Evolutionary conservation across 2,888 invertebrate species (phyloP).

Genomic region (Yponomeuta cagnagella): DNA sequence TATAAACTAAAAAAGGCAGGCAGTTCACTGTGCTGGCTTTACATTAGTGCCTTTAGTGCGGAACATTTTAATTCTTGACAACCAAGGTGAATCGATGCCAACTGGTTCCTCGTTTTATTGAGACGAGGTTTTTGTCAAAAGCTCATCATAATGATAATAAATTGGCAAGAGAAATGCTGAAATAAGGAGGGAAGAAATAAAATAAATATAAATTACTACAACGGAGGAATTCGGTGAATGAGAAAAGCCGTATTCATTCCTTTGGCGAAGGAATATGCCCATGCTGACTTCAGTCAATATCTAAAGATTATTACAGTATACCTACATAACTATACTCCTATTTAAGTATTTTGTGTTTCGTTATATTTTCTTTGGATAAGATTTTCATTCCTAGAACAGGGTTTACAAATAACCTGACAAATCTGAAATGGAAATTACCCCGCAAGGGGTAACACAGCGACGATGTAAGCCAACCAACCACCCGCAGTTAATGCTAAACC

Average conservation of each 20-base stretch:
- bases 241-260: neutral
- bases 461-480: neutral
- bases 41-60: neutral
- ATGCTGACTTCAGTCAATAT: neutral
- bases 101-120: constrained; percentile 9
- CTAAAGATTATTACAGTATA: neutral
- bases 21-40: neutral
- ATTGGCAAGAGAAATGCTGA: neutral
- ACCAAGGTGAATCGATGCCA: constrained; percentile 11
- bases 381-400: neutral
- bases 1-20: neutral
- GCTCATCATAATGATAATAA: constrained; percentile 3
- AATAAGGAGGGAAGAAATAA: neutral
- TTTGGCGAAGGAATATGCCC: neutral
- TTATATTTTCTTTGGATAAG: neutral
- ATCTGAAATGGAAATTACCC: neutral
- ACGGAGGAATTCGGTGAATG: neutral
- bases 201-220: neutral
- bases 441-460: neutral
- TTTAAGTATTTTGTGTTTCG: neutral
- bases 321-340: neutral
- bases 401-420: neutral
- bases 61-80: constrained; percentile 10
- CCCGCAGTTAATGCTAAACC: neutral
- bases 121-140: neutral